phyloP scores from a whole-genome alignment of 1,140 invertebrate species.

The Chironomus striatipennis region DNA sequence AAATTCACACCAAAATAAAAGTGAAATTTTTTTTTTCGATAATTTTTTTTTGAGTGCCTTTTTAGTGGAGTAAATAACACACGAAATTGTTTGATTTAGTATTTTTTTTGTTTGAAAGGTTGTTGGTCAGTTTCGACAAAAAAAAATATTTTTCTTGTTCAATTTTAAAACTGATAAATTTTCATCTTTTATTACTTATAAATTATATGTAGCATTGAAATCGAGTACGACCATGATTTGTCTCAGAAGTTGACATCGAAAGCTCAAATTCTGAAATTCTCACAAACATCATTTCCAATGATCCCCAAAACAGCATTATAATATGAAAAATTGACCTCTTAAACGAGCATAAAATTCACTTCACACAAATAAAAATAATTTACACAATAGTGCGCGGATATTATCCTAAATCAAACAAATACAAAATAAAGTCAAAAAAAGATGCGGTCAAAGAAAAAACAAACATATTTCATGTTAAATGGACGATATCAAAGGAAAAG shows the following conservation, averaged over 20 bases:
- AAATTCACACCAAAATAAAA: constrained; percentile 11
- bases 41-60: not conserved
- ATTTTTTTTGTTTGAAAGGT: no score
- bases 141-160: no score
- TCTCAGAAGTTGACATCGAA: no score
- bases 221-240: no score
- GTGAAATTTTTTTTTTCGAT: not conserved
- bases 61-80: constrained; percentile 3
- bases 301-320: not conserved
- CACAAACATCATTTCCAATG: not conserved
- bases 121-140: no score
- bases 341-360: not conserved
- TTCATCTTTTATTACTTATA: no score
- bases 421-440: not conserved
- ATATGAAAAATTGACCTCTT: no score
- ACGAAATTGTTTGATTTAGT: constrained; percentile 16
- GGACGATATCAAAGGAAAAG: not conserved
- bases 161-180: no score
- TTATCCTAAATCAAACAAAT: not conserved
- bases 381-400: not conserved
- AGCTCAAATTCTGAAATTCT: no score
- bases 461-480: constrained; percentile 15
- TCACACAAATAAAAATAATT: not conserved
- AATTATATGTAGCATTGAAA: no score
- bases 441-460: not conserved